Base-by-base conservation (phyloP, 1,140 invertebrate genomes). In the Bombus superbus region DNA sequence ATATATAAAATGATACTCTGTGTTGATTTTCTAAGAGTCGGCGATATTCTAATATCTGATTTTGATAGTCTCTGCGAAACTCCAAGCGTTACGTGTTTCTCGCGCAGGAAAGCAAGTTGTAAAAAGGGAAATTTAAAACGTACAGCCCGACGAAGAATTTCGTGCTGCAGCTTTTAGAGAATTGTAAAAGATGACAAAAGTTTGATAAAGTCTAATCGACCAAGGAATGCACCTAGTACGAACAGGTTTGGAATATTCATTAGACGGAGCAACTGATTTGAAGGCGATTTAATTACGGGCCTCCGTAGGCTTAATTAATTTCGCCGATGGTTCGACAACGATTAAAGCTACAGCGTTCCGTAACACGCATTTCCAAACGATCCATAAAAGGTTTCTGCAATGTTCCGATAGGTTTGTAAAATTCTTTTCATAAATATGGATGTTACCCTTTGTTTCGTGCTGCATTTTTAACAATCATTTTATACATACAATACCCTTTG, bases 231-330 rank as follows among this genome's bases (percentile, higher is more conserved):
- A 85, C 72, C 64, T 73, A 78, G 86, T 86, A 74, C 22, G 69
- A 87, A 78, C 83, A 72, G 69, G 81, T 84, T 59, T 68, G 81
- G 92, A 93, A 93, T 93, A 94, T 93, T 93, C 91, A 93, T 93
- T 91, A 92, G 87, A 88, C 89, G 87, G 86, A 57, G 87, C 73
- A 35, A 87, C 86, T 85, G 92, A 92, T 93, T 93, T 87, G 80
- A 91, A 88, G 87, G 90, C 89, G 88, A 93, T 93, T 93, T 93
- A 93, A 94, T 94, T 92, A 93, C 91, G n/a, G 80, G 77, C 85
- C 87, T 83, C 81, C 76, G 84, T 91, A 86, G 83, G 88, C 89
- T 93, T 93, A 93, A 94, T 94, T 94, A 92, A 93, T 93, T 93
- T 91, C 86, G 85, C 69, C 88, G 91, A 92, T 93, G 91, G 88